Evolutionary conservation across 2,113 vertebrate species (phyloP).

Genomic region (Nannobrachium achirus): DNA sequence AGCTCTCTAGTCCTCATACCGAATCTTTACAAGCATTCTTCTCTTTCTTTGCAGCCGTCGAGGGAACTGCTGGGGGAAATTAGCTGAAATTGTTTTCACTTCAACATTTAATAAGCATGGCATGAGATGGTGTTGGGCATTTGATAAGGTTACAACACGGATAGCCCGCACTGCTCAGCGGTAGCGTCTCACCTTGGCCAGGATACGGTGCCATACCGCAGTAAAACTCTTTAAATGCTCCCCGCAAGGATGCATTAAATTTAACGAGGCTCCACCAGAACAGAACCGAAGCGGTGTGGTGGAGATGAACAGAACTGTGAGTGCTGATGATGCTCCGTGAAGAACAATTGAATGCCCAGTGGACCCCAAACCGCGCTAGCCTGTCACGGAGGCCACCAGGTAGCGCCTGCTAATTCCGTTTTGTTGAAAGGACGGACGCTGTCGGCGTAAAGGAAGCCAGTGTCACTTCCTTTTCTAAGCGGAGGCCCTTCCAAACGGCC

Average conservation of each 20-base stretch:
- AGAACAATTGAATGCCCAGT: slow-evolving; percentile 18
- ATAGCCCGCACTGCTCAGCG: slow-evolving; percentile 41
- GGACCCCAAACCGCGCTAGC: slow-evolving; percentile 15
- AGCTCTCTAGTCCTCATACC: slow-evolving; percentile 18
- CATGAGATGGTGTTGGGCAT: slow-evolving; percentile 34
- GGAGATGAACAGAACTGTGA: neutral
- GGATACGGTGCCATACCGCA: slow-evolving; percentile 34
- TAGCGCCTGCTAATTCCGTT: neutral
- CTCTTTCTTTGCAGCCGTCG: slow-evolving; percentile 38
- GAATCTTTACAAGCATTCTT: slow-evolving; percentile 65
- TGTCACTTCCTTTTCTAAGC: neutral
- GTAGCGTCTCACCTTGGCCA: slow-evolving; percentile 33
- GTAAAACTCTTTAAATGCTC: slow-evolving; percentile 50
- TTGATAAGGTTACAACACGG: slow-evolving; percentile 34
- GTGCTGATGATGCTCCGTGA: slow-evolving; percentile 19
- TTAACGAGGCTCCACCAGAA: slow-evolving; percentile 43
- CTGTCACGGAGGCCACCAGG: no score
- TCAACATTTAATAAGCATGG: slow-evolving; percentile 51
- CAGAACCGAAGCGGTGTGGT: no score
- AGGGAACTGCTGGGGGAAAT: slow-evolving; percentile 62
- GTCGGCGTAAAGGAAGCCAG: no score
- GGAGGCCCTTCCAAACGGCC: neutral
- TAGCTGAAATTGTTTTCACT: slow-evolving; percentile 66
- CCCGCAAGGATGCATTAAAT: slow-evolving; percentile 59
- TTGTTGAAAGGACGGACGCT: neutral